These are phyloP conservation scores for Rosalia funebris DNA, from an alignment of 2,888 invertebrate species.

Conservation along the genomic window DNA sequence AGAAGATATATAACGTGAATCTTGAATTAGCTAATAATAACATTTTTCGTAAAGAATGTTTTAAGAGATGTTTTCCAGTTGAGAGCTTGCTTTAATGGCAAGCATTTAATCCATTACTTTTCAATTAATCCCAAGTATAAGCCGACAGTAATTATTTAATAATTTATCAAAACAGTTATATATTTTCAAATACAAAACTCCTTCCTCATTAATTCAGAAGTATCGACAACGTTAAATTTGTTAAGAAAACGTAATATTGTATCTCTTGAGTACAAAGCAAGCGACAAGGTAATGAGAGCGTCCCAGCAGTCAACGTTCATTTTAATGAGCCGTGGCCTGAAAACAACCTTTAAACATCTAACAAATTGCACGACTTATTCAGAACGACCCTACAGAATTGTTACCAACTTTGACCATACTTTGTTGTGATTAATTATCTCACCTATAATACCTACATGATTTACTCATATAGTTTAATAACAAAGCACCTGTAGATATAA, in stretches of 20 bases:
- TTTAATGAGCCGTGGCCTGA: slow-evolving; percentile 38
- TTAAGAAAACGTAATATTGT: slow-evolving; percentile 18
- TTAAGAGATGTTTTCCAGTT: too few species aligned
- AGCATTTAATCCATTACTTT: too few species aligned
- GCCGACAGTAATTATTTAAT: too few species aligned
- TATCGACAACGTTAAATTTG: slow-evolving; percentile 5
- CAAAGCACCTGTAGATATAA: not conserved
- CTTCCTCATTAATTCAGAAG: not conserved
- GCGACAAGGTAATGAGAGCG: slow-evolving; percentile 26
- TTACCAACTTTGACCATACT: slow-evolving; percentile 35
- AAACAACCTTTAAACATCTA: slow-evolving; percentile 41
- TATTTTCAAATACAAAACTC: too few species aligned
- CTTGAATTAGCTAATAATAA: too few species aligned
- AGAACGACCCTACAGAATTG: slow-evolving; percentile 33
- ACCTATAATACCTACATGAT: slow-evolving; percentile 7
- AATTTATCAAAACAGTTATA: too few species aligned
- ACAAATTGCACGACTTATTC: slow-evolving; percentile 43
- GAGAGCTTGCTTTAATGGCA: too few species aligned
- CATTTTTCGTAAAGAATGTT: too few species aligned
- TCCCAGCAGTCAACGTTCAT: slow-evolving; percentile 36
- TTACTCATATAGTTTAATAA: slow-evolving; percentile 11
- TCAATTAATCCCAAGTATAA: too few species aligned
- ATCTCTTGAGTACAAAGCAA: slow-evolving; percentile 9
- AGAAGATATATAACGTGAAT: too few species aligned
- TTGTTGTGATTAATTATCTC: slow-evolving; percentile 38